A percentile compares a stretch with the other conserved stretches of the same genome.
These are phyloP conservation scores for Hydrophis major DNA, from an alignment of 2,797 vertebrate species.

Conservation along the genomic window DNA sequence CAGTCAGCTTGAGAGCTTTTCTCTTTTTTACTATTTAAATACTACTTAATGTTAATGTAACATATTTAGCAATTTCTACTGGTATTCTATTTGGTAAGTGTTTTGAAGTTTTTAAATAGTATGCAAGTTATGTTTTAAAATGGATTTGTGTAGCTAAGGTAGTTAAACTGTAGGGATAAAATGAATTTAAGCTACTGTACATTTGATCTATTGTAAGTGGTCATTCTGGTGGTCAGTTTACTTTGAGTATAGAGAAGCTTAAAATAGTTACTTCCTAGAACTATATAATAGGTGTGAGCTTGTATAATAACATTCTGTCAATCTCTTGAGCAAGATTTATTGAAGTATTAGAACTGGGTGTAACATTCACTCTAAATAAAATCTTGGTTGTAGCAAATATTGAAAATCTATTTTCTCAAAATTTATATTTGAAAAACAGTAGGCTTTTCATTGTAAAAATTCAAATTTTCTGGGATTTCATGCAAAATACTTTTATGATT, in stretches of 20 bases:
- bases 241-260: neutral
- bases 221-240: neutral
- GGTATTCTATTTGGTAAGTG: neutral
- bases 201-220: neutral
- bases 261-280: neutral
- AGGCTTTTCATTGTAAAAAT: neutral
- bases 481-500: neutral
- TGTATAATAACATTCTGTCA: neutral
- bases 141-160: neutral
- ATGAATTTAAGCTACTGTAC: neutral
- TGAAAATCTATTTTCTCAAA: neutral
- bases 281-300: neutral
- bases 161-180: neutral
- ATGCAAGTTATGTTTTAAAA: neutral
- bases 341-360: neutral
- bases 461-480: neutral
- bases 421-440: neutral
- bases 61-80: neutral
- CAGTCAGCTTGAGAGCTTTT: neutral
- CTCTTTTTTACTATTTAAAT: neutral
- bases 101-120: neutral
- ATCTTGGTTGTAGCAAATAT: neutral
- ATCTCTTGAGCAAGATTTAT: neutral
- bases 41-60: neutral
- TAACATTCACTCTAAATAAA: neutral